Evolutionary conservation across 2,797 vertebrate species (phyloP), one percentile per base, ranked within the genome.

Genomic region (Sitta carolinensis): DNA sequence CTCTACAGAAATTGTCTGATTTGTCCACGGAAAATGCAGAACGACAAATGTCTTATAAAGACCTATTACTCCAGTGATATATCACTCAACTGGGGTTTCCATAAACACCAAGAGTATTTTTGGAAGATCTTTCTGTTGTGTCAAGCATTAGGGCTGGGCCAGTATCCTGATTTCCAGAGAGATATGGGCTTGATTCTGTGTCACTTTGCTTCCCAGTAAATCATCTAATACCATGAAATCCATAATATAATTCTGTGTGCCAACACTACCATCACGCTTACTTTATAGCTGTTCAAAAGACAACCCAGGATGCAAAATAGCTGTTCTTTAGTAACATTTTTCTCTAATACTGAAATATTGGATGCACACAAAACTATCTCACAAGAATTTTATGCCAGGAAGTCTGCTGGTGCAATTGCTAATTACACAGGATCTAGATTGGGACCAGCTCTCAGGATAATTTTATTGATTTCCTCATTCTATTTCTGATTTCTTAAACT

Each of bases 381-480:
- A 42, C 0, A 5, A 43, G 29, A 87, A 18, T 91, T 87, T 92
- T 59, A 83, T 62, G 29, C 43, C 51, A 70, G 75, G 55, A 79
- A 84, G 51, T 76, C 40, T 32, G 45, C 29, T 55, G 40, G 13
- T 58, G 3, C 68, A 40, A 78, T 87, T 79, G 22, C 61, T 77
- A 80, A 80, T 87, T 79, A 82, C 61, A 77, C 9, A 29, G 16
- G 34, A 69, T 50, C 30, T 63, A 80, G 52, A 89, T 62, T 59
- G 32, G 68, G n/a, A 87, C 90, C 63, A 74, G 64, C 18, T 84
- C 42, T 93, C n/a, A 66, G 38, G 67, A 55, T 16, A 74, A 30
- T 58, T 73, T 70, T 62, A 95, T 87, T 59, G 89, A 93, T 89
- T 94, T 92, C 67, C 16, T 87, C 29, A 80, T 90, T 57, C 43